Evolutionary conservation across 2,113 vertebrate genomes (phyloP).

Genomic region (Gavia stellata): DNA sequence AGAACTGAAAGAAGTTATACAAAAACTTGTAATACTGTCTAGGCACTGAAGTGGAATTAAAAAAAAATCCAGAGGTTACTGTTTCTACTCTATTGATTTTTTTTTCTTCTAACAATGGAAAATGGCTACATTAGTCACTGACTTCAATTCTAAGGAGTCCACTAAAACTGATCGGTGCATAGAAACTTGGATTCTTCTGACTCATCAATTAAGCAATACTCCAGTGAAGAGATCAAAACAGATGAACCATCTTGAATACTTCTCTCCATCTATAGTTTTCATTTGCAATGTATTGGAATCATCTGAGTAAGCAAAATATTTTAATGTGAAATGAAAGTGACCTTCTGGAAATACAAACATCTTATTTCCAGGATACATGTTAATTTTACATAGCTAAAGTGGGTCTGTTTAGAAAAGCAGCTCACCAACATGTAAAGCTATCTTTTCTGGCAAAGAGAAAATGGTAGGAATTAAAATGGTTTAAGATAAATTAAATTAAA

Average conservation of each 20-base stretch:
- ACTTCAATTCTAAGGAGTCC: background rate
- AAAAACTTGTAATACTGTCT: background rate
- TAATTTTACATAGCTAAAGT: background rate
- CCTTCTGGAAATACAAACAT: conserved; percentile 15
- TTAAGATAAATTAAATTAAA: background rate
- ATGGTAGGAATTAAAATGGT: background rate
- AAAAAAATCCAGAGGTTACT: background rate
- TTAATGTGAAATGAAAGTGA: background rate
- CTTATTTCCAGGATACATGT: background rate
- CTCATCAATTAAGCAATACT: background rate
- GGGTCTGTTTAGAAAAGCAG: background rate
- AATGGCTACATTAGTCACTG: background rate
- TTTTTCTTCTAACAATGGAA: background rate
- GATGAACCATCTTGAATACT: background rate
- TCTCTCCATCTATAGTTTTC: background rate
- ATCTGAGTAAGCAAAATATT: background rate
- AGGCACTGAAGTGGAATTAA: background rate
- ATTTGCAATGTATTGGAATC: background rate
- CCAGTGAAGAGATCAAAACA: background rate
- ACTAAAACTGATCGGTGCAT: background rate
- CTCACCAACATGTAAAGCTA: background rate
- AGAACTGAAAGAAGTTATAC: background rate
- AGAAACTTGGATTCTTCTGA: background rate
- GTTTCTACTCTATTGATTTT: background rate
- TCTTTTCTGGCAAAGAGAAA: background rate